phyloP scores from a whole-genome alignment of 2,113 vertebrate genomes.

The Protomyctophum bolini region DNA sequence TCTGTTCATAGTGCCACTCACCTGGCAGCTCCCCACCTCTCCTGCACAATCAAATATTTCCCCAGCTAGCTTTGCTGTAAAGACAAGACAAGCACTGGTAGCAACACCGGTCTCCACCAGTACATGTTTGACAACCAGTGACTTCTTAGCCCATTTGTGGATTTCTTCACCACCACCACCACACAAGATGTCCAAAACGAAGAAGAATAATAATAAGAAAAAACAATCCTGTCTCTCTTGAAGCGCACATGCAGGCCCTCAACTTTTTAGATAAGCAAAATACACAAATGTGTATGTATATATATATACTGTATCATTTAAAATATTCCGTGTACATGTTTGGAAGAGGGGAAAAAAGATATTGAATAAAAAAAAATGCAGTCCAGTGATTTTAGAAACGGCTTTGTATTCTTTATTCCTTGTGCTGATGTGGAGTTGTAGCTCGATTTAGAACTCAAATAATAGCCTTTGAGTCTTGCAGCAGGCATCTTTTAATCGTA shows the following conservation, averaged over 20 bases:
- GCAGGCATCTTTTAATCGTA: no score
- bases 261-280: slow-evolving; percentile 79
- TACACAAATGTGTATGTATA: slow-evolving; percentile 80
- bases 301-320: slow-evolving; percentile 80
- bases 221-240: slow-evolving; percentile 71
- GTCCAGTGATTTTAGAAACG: slow-evolving; percentile 67
- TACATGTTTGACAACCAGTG: slow-evolving; percentile 39
- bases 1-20: slow-evolving; percentile 20
- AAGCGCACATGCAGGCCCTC: slow-evolving; percentile 80
- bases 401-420: slow-evolving; percentile 16
- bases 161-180: slow-evolving; percentile 53
- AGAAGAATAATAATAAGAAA: slow-evolving; percentile 2
- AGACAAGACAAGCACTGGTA: slow-evolving; percentile 49
- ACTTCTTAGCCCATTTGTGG: slow-evolving; percentile 41
- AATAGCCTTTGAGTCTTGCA: no score
- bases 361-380: slow-evolving; percentile 78
- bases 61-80: slow-evolving; percentile 51
- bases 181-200: slow-evolving; percentile 53
- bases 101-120: slow-evolving; percentile 41
- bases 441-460: neutral
- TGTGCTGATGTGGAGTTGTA: neutral
- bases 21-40: slow-evolving; percentile 50
- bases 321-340: slow-evolving; percentile 80
- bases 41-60: slow-evolving; percentile 48
- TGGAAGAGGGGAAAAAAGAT: slow-evolving; percentile 63